Percentiles rank a stretch among this genome's conserved stretches.
Conservation (phyloP, 1,140 invertebrate species). For the Hylaeus volcanicus region DNA sequence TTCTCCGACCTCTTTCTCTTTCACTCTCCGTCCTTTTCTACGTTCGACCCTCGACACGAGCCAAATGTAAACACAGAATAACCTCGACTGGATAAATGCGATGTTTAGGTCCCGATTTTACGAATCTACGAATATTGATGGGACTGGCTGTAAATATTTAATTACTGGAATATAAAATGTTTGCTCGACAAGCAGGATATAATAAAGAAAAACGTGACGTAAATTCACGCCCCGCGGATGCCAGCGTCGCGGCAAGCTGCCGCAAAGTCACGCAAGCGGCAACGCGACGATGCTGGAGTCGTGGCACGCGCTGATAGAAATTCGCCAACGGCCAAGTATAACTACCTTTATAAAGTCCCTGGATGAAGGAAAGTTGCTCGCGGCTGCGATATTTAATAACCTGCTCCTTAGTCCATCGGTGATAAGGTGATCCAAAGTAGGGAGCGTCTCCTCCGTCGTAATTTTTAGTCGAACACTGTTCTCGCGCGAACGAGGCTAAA, state of each 20-base stretch:
- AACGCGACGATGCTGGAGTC: not conserved
- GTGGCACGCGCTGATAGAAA: not conserved
- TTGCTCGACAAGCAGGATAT: not conserved
- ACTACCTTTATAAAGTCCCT: not conserved
- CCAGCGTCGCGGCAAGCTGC: conserved; percentile 16
- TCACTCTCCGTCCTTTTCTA: too few relatives aligned
- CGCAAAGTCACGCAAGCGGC: conserved; percentile 6
- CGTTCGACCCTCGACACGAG: too few relatives aligned
- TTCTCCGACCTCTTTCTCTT: too few relatives aligned
- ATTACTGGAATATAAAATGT: too few relatives aligned
- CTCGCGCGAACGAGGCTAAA: not conserved
- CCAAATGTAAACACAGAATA: too few relatives aligned
- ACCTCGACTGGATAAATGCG: too few relatives aligned
- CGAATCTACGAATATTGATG: too few relatives aligned
- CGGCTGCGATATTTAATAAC: conserved; percentile 20
- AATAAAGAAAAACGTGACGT: conserved; percentile 22
- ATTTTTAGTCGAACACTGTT: conserved; percentile 4
- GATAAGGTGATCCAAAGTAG: not conserved
- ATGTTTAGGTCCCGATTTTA: too few relatives aligned
- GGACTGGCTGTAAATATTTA: too few relatives aligned
- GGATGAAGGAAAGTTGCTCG: not conserved
- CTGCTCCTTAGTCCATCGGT: not conserved
- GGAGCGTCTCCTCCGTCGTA: not conserved
- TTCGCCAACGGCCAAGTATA: not conserved
- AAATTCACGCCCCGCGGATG: not conserved